Conservation (phyloP, 1,140 invertebrate species). For the Chlorops oryzae region DNA sequence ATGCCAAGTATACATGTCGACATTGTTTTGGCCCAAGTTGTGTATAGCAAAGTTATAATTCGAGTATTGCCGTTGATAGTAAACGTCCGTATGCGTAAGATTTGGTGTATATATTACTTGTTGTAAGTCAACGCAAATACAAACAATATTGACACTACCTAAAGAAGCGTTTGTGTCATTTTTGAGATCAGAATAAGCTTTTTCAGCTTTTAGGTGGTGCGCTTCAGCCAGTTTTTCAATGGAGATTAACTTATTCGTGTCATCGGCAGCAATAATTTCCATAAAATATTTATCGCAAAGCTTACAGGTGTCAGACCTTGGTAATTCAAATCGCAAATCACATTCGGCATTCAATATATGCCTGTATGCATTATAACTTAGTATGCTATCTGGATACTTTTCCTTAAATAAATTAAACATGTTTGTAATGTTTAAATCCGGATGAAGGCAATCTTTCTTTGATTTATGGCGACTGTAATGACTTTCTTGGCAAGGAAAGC, state of each 20-base stretch:
- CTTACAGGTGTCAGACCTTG: not conserved
- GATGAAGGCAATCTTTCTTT: too few species aligned
- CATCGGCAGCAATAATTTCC: not conserved
- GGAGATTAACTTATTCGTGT: not conserved
- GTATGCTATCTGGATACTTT: too few species aligned
- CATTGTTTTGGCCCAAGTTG: not conserved
- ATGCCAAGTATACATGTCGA: not conserved
- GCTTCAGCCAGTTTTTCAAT: not conserved
- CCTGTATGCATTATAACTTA: too few species aligned
- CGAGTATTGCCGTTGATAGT: not conserved
- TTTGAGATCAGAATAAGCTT: not conserved
- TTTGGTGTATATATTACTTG: not conserved
- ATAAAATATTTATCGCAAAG: not conserved
- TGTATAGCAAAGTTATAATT: not conserved
- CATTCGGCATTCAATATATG: too few species aligned
- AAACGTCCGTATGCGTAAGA: not conserved
- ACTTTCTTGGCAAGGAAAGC: too few species aligned
- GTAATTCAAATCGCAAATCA: not conserved
- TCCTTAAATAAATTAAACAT: too few species aligned
- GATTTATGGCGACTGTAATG: too few species aligned
- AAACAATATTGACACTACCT: not conserved
- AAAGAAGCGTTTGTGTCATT: conserved; percentile 1
- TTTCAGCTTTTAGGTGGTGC: not conserved
- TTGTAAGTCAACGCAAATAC: too few species aligned
- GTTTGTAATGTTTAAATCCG: too few species aligned